Base-by-base conservation (phyloP, 1,140 invertebrate genomes). In the Zaprionus taronus region DNA sequence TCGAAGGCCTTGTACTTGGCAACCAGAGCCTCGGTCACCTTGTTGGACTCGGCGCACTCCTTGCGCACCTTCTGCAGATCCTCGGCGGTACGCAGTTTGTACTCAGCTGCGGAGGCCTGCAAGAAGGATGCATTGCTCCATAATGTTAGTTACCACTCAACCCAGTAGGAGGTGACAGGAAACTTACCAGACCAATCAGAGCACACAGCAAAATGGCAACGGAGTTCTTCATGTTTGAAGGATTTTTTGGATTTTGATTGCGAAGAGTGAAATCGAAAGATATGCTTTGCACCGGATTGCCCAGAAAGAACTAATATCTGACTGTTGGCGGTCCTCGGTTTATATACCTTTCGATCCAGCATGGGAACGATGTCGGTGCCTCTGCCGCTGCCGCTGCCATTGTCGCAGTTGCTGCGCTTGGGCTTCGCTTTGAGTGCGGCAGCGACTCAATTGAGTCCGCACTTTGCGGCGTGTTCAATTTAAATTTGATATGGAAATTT, bases 1-100 rank as follows among this genome's bases (percentile, higher is more conserved):
- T 93, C 92, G 68, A 91, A 91, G 14, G 82, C 76, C 81, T 91
- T 93, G 80, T 91, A 93, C 49, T 93, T 91, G 41, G 90, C 82
- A 47, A 92, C 77, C 61, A 90, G 56, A 3, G 78, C 92, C 20
- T 84, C 81, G 17, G 92, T 81, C 64, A 93, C 89, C 68, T 91
- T 92, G 72, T 80, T 81, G 57, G 76, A 53, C 36, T 80, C 83
- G 15, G 71, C 83, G 49, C 92, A 93, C 74, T 91, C 90, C 74
- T 90, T 89, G 67, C 92, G 91, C 34, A 74, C 80, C 55, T 75
- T 81, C 67, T 85, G 77, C 36, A 93, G 72, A 80, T 93, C 91
- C 64, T 93, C 92, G 28, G 77, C 78, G 20, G 81, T 93, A 31
- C 92, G 91, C 7, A 93, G 44, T 65, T 91, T 92, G 83, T 91